Evolutionary conservation across 2,888 invertebrate species (phyloP), one percentile per base, ranked within the genome.

Genomic region (Mellilla xanthometata): DNA sequence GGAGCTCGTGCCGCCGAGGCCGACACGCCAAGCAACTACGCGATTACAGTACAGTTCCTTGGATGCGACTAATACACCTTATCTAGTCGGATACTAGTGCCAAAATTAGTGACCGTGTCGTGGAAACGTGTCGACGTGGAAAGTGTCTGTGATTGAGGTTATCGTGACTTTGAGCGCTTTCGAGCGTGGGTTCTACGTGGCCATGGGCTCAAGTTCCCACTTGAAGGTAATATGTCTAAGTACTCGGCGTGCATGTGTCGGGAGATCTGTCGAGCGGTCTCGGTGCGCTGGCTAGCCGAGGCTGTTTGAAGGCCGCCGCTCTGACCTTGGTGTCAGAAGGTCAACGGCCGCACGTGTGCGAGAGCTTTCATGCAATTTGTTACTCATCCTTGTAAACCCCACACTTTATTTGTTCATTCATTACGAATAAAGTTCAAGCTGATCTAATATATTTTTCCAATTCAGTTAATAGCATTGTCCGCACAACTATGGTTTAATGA

Each of bases 241-340:
- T 77, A 74, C 65, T 65, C 67, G 69, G 57, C 69, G 68, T 67
- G 70, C 68, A 57, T 69, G 66, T 61, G 66, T 68, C 65, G 72
- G 64, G 71, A 76, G 72, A 72, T 74, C 68, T 70, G 65, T 59
- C 65, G 65, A 67, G 64, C 67, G 74, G 72, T 79, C 76, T 65
- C 73, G 70, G 71, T 70, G 73, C 67, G 74, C 69, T 66, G 74
- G 66, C 76, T 79, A 80, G 82, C 76, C 84, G 80, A 84, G 85
- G 80, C 84, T 81, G 80, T 81, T 76, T 83, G 89, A 88, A 89
- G 89, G 89, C 89, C 88, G 86, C 77, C 80, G 79, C 68, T 74
- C 72, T 83, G 89, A 89, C 89, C 89, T 89, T 89, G 81, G 70
- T 81, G 79, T 72, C 78, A 77, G 81, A 85, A 86, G 87, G 86